phyloP scores from a whole-genome alignment of 2,113 vertebrate species.

The Hymenochirus boettgeri region DNA sequence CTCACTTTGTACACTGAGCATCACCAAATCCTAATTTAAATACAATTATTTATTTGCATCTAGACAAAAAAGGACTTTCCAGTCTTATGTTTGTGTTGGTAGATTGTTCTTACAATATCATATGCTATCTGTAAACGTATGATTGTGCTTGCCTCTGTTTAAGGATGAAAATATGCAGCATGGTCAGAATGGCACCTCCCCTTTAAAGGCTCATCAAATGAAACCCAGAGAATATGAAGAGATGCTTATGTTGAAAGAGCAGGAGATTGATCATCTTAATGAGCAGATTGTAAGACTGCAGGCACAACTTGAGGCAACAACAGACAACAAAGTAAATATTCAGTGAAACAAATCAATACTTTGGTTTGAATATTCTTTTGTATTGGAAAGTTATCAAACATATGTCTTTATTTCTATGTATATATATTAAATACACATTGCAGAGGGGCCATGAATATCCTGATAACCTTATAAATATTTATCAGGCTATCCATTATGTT shows the following conservation, averaged over 20 bases:
- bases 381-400: background rate
- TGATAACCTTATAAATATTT: too few relatives aligned
- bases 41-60: too few relatives aligned
- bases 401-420: background rate
- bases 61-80: too few relatives aligned
- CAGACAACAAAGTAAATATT: slow-evolving; percentile 77
- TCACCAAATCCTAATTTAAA: too few relatives aligned
- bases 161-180: slow-evolving; percentile 63
- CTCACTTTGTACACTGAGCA: too few relatives aligned
- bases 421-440: background rate
- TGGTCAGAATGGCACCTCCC: slow-evolving; percentile 51
- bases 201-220: slow-evolving; percentile 62
- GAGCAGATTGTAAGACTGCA: slow-evolving; percentile 81
- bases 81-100: too few relatives aligned
- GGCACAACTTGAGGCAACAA: slow-evolving; percentile 67
- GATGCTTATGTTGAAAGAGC: slow-evolving; percentile 84
- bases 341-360: too few relatives aligned
- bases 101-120: too few relatives aligned
- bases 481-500: too few relatives aligned
- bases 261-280: slow-evolving; percentile 79
- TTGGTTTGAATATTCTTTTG: background rate
- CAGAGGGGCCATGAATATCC: too few relatives aligned
- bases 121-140: background rate
- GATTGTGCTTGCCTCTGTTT: slow-evolving; percentile 38
- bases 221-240: slow-evolving; percentile 75